Percentiles rank a stretch among this genome's conserved stretches.
Conservation (phyloP, 2,113 vertebrate genomes). For the Equus quagga region DNA sequence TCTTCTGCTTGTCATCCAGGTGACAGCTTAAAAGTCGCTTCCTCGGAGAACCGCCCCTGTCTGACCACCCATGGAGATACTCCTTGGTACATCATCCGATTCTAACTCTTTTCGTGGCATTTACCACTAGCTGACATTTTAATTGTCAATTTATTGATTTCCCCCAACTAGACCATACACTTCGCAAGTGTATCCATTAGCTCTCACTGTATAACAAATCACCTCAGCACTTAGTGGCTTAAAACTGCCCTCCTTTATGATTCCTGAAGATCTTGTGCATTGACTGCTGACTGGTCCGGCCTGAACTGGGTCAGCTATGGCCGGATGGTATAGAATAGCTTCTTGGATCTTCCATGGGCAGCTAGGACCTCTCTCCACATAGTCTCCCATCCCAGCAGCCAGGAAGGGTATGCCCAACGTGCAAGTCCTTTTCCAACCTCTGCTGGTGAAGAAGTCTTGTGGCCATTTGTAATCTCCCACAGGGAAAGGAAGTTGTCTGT, state of each 20-base stretch:
- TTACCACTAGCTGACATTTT: not conserved
- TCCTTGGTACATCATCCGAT: not conserved
- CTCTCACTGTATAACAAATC: not conserved
- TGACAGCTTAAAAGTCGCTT: not conserved
- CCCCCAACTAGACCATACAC: rapidly evolving
- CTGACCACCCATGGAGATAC: not conserved
- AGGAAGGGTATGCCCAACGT: not conserved
- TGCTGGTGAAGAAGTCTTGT: not conserved
- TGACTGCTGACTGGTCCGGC: not conserved
- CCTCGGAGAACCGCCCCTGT: not conserved
- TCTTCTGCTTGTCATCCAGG: not conserved
- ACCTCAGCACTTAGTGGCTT: not conserved
- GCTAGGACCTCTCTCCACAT: not conserved
- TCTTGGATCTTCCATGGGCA: not conserved
- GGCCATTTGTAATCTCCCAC: not conserved
- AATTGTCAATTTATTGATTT: not conserved
- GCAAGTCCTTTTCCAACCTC: not conserved
- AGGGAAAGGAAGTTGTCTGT: not conserved
- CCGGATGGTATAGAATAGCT: not conserved
- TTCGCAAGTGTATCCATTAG: not conserved
- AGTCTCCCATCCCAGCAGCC: not conserved
- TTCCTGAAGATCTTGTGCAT: not conserved
- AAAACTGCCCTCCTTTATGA: not conserved
- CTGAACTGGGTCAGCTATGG: not conserved
- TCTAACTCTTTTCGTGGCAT: not conserved